Base-by-base conservation (phyloP, 2,888 invertebrate species). In the Isotomurus palustris region DNA sequence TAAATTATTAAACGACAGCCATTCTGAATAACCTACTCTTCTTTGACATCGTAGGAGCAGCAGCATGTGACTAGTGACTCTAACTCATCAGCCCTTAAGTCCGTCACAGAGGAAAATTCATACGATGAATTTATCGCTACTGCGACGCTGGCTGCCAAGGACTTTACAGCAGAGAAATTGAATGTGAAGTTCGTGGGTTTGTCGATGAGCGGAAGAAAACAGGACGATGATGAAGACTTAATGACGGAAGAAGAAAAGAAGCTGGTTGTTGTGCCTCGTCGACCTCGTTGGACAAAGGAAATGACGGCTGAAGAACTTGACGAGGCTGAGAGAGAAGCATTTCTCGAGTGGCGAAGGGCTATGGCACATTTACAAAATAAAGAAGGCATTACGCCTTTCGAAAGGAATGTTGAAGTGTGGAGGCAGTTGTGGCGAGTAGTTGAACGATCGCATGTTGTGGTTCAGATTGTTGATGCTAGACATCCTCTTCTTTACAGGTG, bases 391-490 rank as follows among this genome's bases (percentile, higher is more conserved):
- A 99, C 99, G 0, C 99, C 99, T 0, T 99, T 93, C 76, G 99
- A 99, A 73, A 88, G 92, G 73, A 99, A 99, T 77, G 76, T 97
- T 21, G 95, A 99, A 74, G 90, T 99, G 71, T 99, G 99, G 99
- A 83, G 95, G 47, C 99, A 99, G 75, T 75, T 99, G 29, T 99
- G 99, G 99, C 82, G 97, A 70, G 97, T 99, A 0, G 83, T 99
- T n/a, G 99, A 99, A 75, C 84, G 90, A 70, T 82, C 94, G 73
- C 92, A 96, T 77, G 83, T 96, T 0, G 81, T 96, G 17, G 83
- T 93, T 14, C 90, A 99, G 76, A 91, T 99, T 63, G 87, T 97
- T 14, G 99, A 99, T 80, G 95, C 93, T 0, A 81, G 99, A 66
- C 95, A 97, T 79, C 99, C 99, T 1, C 77, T 96, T 45, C 77